These are phyloP conservation scores for Tridacna crocea DNA, from an alignment of 2,888 invertebrate genomes.

Conservation along the genomic window DNA sequence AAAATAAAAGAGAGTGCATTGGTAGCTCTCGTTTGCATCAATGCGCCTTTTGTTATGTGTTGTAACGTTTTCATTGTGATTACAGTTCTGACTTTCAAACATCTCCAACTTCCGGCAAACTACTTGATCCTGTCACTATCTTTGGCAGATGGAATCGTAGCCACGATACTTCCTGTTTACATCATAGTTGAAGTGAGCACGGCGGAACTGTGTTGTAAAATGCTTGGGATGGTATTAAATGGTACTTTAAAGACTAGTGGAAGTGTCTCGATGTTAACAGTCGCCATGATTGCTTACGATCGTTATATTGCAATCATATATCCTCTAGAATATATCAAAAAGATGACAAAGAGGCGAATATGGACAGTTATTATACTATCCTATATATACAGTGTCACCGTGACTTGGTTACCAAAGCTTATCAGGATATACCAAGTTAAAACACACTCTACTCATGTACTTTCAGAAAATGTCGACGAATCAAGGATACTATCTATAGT, in stretches of 20 bases:
- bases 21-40: constrained; percentile 45
- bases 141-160: constrained; percentile 87
- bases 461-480: constrained; percentile 67
- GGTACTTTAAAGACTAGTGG: constrained; percentile 87
- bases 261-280: constrained; percentile 87
- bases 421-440: constrained; percentile 81
- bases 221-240: constrained; percentile 87
- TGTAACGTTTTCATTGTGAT: constrained; percentile 87
- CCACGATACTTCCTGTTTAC: constrained; percentile 87
- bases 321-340: constrained; percentile 87
- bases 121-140: constrained; percentile 87
- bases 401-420: constrained; percentile 86
- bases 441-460: too few relatives aligned
- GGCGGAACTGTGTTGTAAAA: constrained; percentile 71
- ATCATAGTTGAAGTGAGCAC: constrained; percentile 84
- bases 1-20: constrained; percentile 15
- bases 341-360: constrained; percentile 88
- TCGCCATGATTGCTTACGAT: constrained; percentile 88
- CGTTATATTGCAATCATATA: constrained; percentile 87
- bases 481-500: constrained; percentile 86
- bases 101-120: constrained; percentile 88
- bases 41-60: constrained; percentile 86
- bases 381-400: constrained; percentile 87
- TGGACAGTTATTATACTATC: constrained; percentile 87
- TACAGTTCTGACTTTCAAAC: constrained; percentile 87